Base-by-base conservation (phyloP, 2,888 invertebrate species). In the Dynastes maya region DNA sequence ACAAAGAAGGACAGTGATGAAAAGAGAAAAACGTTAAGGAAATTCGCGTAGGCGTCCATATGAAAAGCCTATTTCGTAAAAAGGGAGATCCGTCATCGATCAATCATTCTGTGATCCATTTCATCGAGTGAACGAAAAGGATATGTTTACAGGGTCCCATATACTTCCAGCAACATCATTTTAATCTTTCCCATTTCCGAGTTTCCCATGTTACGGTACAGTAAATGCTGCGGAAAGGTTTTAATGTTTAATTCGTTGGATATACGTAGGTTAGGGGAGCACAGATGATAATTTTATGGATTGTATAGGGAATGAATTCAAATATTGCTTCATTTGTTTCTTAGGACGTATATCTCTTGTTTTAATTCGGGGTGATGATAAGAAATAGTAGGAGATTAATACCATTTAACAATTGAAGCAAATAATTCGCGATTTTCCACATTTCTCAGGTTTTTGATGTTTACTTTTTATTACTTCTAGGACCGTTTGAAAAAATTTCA, bases 21-120 rank as follows among this genome's bases (percentile, higher is more conserved):
- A 22, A 22, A 45, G 27, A 51, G 11, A 27, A 49, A 51, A 13
- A 51, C 51, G 27, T 22, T 22, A 61, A 29, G 11, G 29, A 55
- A 55, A n/a, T 55, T 61, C 61, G 61, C 11, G 29, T 29, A 61
- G 29, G 22, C 29, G 3, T 61, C 61, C 29, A 55, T 55, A 65
- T 68, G 27, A 67, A 32, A 67, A 67, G 45, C 67, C 40, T 67
- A 67, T 55, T 16, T 55, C 55, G 9, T 51, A 45, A 51, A 68
- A 49, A 5, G 22, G 27, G 16, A 40, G 58, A 72, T 3, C 32
- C 58, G 61, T 61, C 72, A 72, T 72, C 72, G 72, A 72, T 72
- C 72, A 72, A 61, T 72, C 61, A 72, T 72, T 61, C 22, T 27
- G 61, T 61, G 72, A 72, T 58, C 40, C 61, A 72, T 72, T 72